Conservation (phyloP, 2,888 invertebrate genomes). For the Drosophila pseudotakahashii region DNA sequence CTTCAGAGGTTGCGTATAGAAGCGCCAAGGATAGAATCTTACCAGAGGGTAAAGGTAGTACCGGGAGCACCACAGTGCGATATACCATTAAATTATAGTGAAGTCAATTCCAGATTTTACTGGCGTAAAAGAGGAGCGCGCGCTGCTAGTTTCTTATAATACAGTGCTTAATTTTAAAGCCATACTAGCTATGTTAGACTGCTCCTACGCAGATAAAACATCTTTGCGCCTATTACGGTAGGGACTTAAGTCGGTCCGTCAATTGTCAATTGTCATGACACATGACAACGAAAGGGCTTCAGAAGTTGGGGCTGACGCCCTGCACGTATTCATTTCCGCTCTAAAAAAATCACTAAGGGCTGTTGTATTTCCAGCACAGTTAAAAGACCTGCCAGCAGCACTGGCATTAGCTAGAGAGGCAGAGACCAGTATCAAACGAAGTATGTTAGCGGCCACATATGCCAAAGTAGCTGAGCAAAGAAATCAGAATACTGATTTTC, state of each 20-base stretch:
- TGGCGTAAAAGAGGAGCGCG: not conserved
- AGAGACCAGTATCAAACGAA: not conserved
- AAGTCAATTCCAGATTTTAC: conserved; percentile 16
- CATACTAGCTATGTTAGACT: conserved; percentile 20
- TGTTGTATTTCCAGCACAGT: not conserved
- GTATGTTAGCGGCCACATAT: not conserved
- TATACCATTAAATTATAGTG: conserved; percentile 9
- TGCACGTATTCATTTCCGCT: no score
- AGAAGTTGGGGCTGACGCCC: no score
- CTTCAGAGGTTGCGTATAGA: not conserved
- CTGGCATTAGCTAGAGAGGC: not conserved
- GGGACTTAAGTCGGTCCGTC: conserved; percentile 8
- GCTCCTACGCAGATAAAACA: conserved; percentile 12
- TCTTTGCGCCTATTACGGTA: conserved; percentile 9
- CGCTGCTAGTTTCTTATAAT: conserved; percentile 22
- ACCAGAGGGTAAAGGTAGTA: conserved; percentile 1
- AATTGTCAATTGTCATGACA: not conserved
- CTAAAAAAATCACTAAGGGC: no score
- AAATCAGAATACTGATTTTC: not conserved
- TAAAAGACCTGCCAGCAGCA: not conserved
- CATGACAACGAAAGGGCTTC: no score
- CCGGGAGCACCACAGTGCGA: conserved; percentile 1
- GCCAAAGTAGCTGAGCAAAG: not conserved
- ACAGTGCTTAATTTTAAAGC: conserved; percentile 36
- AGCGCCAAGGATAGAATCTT: not conserved